Conservation (phyloP, 2,113 vertebrate genomes). For the Ceyx cyanopectus region DNA sequence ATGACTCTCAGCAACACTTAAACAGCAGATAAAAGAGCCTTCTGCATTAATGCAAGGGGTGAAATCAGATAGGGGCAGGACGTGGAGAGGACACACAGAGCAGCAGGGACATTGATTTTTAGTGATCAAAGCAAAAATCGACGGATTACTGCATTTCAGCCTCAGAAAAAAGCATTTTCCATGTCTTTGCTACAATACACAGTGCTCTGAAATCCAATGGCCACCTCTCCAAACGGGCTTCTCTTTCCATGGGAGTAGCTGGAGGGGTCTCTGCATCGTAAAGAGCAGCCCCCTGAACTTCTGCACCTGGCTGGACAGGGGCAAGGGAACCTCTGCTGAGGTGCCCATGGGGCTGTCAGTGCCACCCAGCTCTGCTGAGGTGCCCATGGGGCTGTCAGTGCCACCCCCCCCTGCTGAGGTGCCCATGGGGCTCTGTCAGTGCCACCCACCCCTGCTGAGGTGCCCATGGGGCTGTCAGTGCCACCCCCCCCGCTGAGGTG, state of each 20-base stretch:
- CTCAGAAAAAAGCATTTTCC: not conserved
- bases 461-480: no score
- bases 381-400: no score
- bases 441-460: no score
- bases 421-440: not conserved
- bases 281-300: not conserved
- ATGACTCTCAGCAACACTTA: not conserved
- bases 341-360: not conserved
- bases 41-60: not conserved
- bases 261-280: not conserved
- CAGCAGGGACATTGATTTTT: conserved; percentile 17
- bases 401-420: no score
- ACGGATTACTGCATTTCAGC: conserved; percentile 10
- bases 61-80: not conserved
- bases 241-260: not conserved
- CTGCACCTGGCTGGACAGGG: not conserved
- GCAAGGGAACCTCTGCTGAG: not conserved
- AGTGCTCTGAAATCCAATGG: conserved; percentile 13
- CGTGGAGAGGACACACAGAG: not conserved
- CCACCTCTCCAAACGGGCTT: not conserved
- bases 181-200: not conserved
- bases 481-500: no score
- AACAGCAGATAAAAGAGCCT: not conserved
- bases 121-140: conserved; percentile 19
- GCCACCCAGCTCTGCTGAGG: no score